Evolutionary conservation across 2,113 vertebrate species (phyloP), one percentile per base, ranked within the genome.

Genomic region (Uria lomvia): DNA sequence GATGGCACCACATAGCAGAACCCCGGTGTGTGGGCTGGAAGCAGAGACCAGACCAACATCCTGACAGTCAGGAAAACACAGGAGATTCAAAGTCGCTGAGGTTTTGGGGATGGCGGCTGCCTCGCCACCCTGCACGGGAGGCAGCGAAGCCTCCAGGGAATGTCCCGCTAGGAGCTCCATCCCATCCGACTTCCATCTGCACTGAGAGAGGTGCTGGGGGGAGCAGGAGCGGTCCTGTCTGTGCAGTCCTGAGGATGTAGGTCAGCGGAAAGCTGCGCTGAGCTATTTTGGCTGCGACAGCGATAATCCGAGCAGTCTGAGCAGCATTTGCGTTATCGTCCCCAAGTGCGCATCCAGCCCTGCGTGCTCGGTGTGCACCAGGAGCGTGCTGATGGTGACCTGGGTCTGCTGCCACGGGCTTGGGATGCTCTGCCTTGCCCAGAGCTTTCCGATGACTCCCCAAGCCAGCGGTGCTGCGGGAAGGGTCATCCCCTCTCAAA

Each of bases 361-460:
- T 12, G 32, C 1, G 1, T 15, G n/a, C 13, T 20, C 8, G 0
- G 12, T 5, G 36, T 2, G 0, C 15, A 10, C 42, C n/a, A 12
- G 81, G 43, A 56, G 34, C 2, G 0, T 32, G 53, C 58, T 34
- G 53, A 7, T n/a, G 40, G 49, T 68, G 47, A 32, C 23, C 19
- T 9, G 30, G 19, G 3, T 43, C 60, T 70, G 60, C 67, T n/a
- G 47, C 50, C 11, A 1, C 11, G 21, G 49, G 26, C 50, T 40
- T 11, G 58, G 65, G 32, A 2, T 58, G 68, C 27, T 65, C 15
- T 36, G 19, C 34, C 47, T 26, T 38, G 70, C 34, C 59, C 19
- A 3, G 55, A 52, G 38, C 34, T 20, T 21, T 18, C 32, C 11
- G 6, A 4, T n/a, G 30, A 19, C 21, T 70, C 32, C 34, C 8